Evolutionary conservation across 2,888 invertebrate species (phyloP).

Genomic region (Parnassius orleans): DNA sequence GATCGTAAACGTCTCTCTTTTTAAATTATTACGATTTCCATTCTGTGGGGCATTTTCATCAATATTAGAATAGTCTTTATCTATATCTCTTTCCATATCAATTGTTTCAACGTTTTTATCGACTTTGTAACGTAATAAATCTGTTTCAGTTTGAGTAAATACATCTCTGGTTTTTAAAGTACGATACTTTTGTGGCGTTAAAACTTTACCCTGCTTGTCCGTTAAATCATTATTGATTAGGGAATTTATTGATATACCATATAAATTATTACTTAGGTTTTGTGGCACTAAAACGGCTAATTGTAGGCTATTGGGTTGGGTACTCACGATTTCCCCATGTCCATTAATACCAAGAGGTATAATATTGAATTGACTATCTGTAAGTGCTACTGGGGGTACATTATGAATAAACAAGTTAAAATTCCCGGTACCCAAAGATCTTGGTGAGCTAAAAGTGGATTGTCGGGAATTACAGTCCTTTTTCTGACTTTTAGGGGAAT

Average conservation of each 20-base stretch:
- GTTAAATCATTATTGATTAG: slow-evolving; percentile 55
- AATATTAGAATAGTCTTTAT: slow-evolving; percentile 76
- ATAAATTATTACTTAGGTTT: slow-evolving; percentile 64
- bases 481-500: slow-evolving; percentile 66
- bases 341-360: slow-evolving; percentile 69
- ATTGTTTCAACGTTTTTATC: slow-evolving; percentile 63
- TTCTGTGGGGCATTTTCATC: slow-evolving; percentile 77
- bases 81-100: slow-evolving; percentile 63
- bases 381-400: slow-evolving; percentile 63
- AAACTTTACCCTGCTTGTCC: slow-evolving; percentile 53
- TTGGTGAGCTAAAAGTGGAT: slow-evolving; percentile 68
- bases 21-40: slow-evolving; percentile 66
- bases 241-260: slow-evolving; percentile 69
- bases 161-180: slow-evolving; percentile 79
- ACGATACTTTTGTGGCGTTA: slow-evolving; percentile 75
- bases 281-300: slow-evolving; percentile 82
- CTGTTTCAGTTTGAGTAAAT: slow-evolving; percentile 84
- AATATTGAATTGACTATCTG: slow-evolving; percentile 70
- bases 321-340: slow-evolving; percentile 60
- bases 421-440: slow-evolving; percentile 64
- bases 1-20: slow-evolving; percentile 78
- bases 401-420: slow-evolving; percentile 71
- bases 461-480: slow-evolving; percentile 64
- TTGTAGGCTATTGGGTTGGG: slow-evolving; percentile 77
- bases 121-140: slow-evolving; percentile 45